Base-by-base conservation (phyloP, 1,140 invertebrate genomes). In the Dolichoris vasculosae region DNA sequence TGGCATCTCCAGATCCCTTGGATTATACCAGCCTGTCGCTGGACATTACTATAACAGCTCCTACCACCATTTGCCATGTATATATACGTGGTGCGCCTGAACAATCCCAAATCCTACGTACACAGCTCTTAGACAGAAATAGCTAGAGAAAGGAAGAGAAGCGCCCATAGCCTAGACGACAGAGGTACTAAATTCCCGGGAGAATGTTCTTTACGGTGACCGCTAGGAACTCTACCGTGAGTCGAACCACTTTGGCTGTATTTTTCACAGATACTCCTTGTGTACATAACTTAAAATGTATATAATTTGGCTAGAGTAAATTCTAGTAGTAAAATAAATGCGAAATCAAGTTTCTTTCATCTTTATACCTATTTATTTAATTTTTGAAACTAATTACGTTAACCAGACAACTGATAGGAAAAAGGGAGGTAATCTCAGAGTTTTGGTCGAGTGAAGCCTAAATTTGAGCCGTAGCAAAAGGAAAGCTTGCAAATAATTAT, bases 1-100 rank as follows among this genome's bases (percentile, higher is more conserved):
- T 89, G 87, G 88, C 89, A 90, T 88, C 88, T 90, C 89, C 83
- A 90, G 90, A 91, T 92, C 91, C 89, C 86, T 32, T 69, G 90
- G 91, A 91, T 92, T 92, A 92, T 89, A 88, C 89, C 86, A 88
- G 82, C 87, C 88, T 91, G 89, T 91, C 91, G 91, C 88, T 90
- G 89, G 89, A 91, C 88, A 86, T 89, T 90, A 91, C 90, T 91
- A 88, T 77, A 78, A 59, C 80, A 73, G 51, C 40, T 40, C n/a
- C 40, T 9, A 43, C 71, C 40, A 75, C 40, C 20, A 75, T 11
- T 40, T 75, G 7, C 46, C 17, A n/a, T 46, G 2, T 30, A 73
- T 51, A 46, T 46, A 67, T 30, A 59, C 76, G 1, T 26, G n/a
- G 67, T 38, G 2, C 15, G 32, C 35, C 17, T 69, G 32, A 69